Conservation (phyloP, 2,113 vertebrate genomes). For the Labeo rohita region DNA sequence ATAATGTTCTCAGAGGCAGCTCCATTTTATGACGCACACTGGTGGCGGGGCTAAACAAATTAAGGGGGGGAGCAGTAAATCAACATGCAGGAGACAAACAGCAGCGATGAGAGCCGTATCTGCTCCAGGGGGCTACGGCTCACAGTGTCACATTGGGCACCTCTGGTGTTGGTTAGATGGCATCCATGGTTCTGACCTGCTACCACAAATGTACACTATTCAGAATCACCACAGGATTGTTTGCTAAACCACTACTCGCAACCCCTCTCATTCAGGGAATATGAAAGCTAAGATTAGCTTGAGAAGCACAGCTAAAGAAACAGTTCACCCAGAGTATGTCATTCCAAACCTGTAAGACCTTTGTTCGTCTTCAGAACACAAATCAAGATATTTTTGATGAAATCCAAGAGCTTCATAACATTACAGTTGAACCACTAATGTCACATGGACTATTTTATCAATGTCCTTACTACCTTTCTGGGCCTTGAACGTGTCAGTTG, state of each 20-base stretch:
- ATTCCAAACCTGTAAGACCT: too few species aligned
- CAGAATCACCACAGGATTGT: constrained; percentile 42
- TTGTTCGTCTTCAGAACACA: too few species aligned
- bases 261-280: neutral
- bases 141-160: constrained; percentile 49
- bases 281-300: neutral
- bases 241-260: constrained; percentile 26
- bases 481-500: too few species aligned
- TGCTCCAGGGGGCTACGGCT: constrained; percentile 22
- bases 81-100: constrained; percentile 37
- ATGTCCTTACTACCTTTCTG: too few species aligned
- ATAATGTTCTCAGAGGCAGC: constrained; percentile 62
- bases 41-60: constrained; percentile 30
- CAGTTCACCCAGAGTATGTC: neutral
- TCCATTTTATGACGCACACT: constrained; percentile 51
- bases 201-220: neutral
- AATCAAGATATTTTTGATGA: too few species aligned
- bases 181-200: constrained; percentile 20
- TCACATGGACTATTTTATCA: too few species aligned
- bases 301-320: neutral
- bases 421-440: too few species aligned
- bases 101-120: constrained; percentile 29
- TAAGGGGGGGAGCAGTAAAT: constrained; percentile 24
- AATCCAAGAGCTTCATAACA: too few species aligned
- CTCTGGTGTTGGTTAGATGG: constrained; percentile 45